These are phyloP conservation scores for Antennarius maculatus DNA, from an alignment of 2,797 vertebrate species.

Conservation along the genomic window DNA sequence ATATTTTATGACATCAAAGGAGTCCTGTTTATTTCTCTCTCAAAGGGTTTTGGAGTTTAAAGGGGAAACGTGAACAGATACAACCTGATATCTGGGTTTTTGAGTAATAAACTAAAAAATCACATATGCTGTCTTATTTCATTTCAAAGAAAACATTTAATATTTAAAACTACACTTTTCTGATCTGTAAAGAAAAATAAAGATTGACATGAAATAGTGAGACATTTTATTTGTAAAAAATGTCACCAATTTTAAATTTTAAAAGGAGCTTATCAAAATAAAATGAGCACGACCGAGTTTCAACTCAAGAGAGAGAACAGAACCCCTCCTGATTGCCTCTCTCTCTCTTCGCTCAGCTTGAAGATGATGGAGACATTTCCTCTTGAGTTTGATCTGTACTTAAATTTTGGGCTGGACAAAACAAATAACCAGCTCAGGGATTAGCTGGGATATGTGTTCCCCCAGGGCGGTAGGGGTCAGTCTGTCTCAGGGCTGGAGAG, in stretches of 20 bases:
- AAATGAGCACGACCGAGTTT: not conserved
- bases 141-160: no score
- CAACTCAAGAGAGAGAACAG: not conserved
- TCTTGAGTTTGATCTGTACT: constrained; percentile 41
- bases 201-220: not conserved
- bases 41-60: not conserved
- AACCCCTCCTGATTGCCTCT: constrained; percentile 23
- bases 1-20: constrained; percentile 77
- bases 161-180: not conserved
- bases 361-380: constrained; percentile 52
- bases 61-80: not conserved
- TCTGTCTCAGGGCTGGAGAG: constrained; percentile 57
- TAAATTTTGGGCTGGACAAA: constrained; percentile 50
- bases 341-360: constrained; percentile 6
- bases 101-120: not conserved
- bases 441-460: constrained; percentile 57
- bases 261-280: not conserved
- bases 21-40: constrained; percentile 28
- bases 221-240: not conserved
- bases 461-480: constrained; percentile 62
- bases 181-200: not conserved
- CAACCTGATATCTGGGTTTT: not conserved
- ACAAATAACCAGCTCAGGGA: constrained; percentile 70
- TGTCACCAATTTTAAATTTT: not conserved
- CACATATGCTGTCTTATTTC: no score